phyloP scores from a whole-genome alignment of 1,140 invertebrate species.

The Coenobita brevimanus region DNA sequence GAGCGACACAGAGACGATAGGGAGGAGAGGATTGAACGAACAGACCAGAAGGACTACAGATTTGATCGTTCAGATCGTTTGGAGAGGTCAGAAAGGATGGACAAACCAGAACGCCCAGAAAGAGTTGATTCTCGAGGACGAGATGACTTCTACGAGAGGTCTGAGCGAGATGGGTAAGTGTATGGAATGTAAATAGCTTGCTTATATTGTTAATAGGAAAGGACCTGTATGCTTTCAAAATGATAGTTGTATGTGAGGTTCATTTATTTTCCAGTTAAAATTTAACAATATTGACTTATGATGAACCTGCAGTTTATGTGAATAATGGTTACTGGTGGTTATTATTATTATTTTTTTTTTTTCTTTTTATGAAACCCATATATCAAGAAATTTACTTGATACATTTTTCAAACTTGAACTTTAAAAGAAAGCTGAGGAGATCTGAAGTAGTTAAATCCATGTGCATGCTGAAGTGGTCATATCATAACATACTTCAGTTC shows the following conservation, averaged over 20 bases:
- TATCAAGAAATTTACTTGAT: no score
- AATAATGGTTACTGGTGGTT: background rate
- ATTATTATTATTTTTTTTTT: background rate
- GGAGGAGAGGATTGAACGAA: constrained; percentile 31
- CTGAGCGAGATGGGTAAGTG: constrained; percentile 60
- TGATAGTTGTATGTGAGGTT: no score
- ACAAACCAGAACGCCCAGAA: constrained; percentile 42
- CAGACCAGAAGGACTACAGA: background rate
- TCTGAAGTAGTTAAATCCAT: no score
- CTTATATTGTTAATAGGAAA: background rate
- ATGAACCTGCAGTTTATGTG: background rate
- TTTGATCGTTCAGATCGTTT: background rate
- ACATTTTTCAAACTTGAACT: no score
- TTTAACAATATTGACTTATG: no score
- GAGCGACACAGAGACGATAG: constrained; percentile 52
- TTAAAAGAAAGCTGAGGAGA: no score
- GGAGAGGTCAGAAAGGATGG: constrained; percentile 22
- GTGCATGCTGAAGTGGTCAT: no score
- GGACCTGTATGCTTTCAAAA: background rate
- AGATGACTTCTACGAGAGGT: constrained; percentile 49
- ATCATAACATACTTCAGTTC: no score
- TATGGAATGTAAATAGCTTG: background rate
- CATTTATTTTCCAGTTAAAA: no score
- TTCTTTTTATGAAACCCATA: background rate
- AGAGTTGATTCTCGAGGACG: constrained; percentile 41